Base-by-base conservation (phyloP, 2,113 vertebrate species). In the Cettia cetti region DNA sequence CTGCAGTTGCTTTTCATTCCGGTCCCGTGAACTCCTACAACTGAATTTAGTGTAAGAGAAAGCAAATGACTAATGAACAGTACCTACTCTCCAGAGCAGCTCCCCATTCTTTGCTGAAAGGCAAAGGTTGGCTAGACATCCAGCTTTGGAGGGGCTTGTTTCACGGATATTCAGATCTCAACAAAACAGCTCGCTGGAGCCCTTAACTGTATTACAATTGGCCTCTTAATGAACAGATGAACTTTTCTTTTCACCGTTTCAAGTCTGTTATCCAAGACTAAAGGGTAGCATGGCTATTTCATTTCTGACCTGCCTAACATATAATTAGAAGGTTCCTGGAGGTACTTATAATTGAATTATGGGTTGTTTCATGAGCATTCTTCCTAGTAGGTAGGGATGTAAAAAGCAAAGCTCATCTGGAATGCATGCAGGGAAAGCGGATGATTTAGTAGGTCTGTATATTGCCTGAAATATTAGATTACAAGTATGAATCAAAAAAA, bases 261-360 rank as follows among this genome's bases (percentile, higher is more conserved):
- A 81, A 94, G 92, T 95, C 87, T 88, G 88, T 93, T 96, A 94
- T 83, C 94, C 89, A 70, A 96, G 84, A 95, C 92, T 95, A 91
- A 97, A 97, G 85, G 92, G 82, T 95, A 95, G 63, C 70, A 39
- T 57, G 86, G 87, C 90, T 94, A 94, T 97, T 97, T 94, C 81
- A 92, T 96, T 97, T 96, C 96, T 96, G 95, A 94, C 90, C 96
- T 63, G 72, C 66, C 96, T 97, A 91, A 94, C 85, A 84, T 89
- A 90, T 98, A 97, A 97, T 98, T 97, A 95, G 81, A 95, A 94
- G 89, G 74, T 94, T 97, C 91, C 94, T 94, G 69, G 93, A 97
- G 84, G 95, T 97, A 94, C 91, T 98, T 97, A 88, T 96, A 96
- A 97, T 97, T 97, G 97, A 97, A 95, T 96, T 97, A 97, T 94